A percentile compares a stretch with the other conserved stretches of the same genome.
phyloP scores from a whole-genome alignment of 2,113 vertebrate genomes.

The Dendropsophus ebraccatus region DNA sequence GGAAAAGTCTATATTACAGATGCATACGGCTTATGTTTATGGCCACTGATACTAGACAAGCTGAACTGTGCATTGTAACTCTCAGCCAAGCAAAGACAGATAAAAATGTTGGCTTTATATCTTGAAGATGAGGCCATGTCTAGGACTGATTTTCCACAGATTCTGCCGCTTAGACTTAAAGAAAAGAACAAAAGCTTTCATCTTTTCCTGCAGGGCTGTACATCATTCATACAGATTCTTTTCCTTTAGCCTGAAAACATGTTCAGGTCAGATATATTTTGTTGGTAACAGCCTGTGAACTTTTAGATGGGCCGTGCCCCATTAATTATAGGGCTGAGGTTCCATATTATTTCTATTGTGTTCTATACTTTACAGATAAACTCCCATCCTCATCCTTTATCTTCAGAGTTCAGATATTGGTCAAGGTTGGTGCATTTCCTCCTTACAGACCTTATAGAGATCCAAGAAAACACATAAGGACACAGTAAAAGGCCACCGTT shows the following conservation, averaged over 20 bases:
- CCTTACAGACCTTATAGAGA: not conserved
- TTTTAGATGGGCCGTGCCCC: constrained; percentile 68
- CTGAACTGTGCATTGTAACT: constrained; percentile 69
- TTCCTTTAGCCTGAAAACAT: constrained; percentile 65
- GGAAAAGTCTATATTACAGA: constrained; percentile 76
- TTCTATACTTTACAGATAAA: constrained; percentile 76
- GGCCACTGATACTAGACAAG: constrained; percentile 69
- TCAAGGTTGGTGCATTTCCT: constrained; percentile 81
- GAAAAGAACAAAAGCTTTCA: constrained; percentile 69
- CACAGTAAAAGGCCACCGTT: not conserved
- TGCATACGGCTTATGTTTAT: constrained; percentile 77
- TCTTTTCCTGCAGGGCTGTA: constrained; percentile 63
- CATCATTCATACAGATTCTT: constrained; percentile 73
- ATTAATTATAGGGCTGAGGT: constrained; percentile 69
- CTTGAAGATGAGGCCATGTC: constrained; percentile 80
- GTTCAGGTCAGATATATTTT: constrained; percentile 73
- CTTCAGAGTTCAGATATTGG: constrained; percentile 76
- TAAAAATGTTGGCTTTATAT: constrained; percentile 83
- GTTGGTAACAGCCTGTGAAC: constrained; percentile 70
- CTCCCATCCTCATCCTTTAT: constrained; percentile 79
- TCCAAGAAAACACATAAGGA: no score
- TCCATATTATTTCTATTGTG: constrained; percentile 66
- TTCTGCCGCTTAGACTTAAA: constrained; percentile 76
- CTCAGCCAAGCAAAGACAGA: constrained; percentile 76
- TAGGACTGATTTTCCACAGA: constrained; percentile 81